Percentiles rank a stretch among this genome's conserved stretches.
Evolutionary conservation across 2,797 vertebrate genomes (phyloP).

Genomic region (Phrynocephalus guinanensis): DNA sequence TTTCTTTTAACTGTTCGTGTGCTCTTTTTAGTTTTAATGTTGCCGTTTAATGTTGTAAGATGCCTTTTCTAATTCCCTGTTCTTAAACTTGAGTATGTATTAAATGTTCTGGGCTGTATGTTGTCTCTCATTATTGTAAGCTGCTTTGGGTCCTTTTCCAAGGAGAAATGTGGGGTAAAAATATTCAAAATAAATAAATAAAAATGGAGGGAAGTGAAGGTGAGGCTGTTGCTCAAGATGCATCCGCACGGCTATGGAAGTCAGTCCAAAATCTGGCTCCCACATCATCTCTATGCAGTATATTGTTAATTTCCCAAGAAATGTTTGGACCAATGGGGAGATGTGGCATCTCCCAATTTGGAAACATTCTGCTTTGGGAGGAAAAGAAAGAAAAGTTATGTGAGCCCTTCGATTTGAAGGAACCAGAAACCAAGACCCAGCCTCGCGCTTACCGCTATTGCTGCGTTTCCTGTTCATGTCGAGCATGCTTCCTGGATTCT

Average conservation of each 20-base stretch:
- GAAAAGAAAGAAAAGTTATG: too few species aligned
- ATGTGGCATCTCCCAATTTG: not conserved
- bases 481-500: constrained; percentile 81
- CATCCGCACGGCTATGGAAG: not conserved
- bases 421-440: not conserved
- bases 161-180: too few species aligned
- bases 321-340: not conserved
- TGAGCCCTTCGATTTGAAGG: not conserved
- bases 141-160: too few species aligned
- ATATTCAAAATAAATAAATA: not conserved
- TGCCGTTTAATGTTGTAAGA: too few species aligned
- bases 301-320: not conserved
- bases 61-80: too few species aligned
- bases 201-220: not conserved
- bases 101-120: too few species aligned
- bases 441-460: constrained; percentile 86
- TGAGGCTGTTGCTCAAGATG: not conserved
- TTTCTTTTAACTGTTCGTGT: too few species aligned
- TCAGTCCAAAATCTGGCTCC: not conserved
- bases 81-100: too few species aligned
- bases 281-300: too few species aligned
- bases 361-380: not conserved
- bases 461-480: constrained; percentile 87
- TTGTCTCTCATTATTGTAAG: too few species aligned
- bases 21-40: too few species aligned